Conservation (phyloP, 1,140 invertebrate species). For the Propsilocerus akamusi region DNA sequence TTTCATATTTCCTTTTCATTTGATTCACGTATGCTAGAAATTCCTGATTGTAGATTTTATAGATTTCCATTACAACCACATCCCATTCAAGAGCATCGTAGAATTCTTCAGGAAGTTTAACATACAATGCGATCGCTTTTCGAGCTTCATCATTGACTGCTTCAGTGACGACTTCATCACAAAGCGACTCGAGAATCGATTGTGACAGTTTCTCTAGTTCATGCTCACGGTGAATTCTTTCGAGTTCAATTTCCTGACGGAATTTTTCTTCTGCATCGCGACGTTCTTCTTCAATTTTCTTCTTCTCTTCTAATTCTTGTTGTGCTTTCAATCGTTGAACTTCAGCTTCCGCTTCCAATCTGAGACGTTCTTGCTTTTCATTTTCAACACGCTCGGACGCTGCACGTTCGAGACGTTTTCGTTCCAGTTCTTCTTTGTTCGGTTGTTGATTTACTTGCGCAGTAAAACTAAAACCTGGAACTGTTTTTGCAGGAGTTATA, state of each 20-base stretch:
- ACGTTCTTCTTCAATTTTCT: conserved; percentile 5
- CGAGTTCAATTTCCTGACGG: conserved; percentile 6
- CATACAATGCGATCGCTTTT: conserved; percentile 12
- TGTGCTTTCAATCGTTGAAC: conserved; percentile 9
- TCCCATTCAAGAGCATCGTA: conserved; percentile 16
- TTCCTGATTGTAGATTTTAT: not conserved
- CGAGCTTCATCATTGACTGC: conserved; percentile 10
- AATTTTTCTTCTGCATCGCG: not conserved
- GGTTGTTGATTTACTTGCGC: not conserved
- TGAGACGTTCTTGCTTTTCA: not conserved
- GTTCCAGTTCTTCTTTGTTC: not conserved
- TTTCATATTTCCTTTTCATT: not conserved
- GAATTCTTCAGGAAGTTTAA: conserved; percentile 17
- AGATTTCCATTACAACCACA: conserved; percentile 12
- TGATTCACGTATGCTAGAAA: not conserved
- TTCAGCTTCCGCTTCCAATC: not conserved
- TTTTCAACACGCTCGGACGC: not conserved
- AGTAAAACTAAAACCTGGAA: not conserved
- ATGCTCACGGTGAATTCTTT: conserved; percentile 17
- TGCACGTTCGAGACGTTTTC: not conserved
- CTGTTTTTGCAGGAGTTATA: not conserved
- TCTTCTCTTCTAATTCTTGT: conserved; percentile 6
- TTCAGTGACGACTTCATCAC: not conserved
- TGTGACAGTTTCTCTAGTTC: conserved; percentile 23
- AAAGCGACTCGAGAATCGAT: conserved; percentile 10